Conservation (phyloP, 2,113 vertebrate species). For the Siniperca knerii region DNA sequence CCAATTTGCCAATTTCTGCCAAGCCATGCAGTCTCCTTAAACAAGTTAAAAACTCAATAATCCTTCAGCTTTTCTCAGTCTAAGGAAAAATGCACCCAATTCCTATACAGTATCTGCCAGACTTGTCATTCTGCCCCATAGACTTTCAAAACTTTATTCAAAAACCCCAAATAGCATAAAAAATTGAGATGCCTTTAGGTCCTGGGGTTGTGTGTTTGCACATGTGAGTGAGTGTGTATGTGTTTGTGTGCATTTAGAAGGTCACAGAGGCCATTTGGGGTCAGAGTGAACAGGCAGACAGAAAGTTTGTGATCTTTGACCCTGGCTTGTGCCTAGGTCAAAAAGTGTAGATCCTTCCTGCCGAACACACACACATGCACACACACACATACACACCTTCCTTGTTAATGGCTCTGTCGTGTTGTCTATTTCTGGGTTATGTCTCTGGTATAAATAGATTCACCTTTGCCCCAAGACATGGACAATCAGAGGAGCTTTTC, state of each 20-base stretch:
- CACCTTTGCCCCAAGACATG: slow-evolving; percentile 63
- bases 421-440: slow-evolving; percentile 69
- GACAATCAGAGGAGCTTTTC: slow-evolving; percentile 45
- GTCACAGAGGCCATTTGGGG: slow-evolving; percentile 47
- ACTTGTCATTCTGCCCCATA: neutral
- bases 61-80: neutral
- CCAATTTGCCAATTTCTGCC: neutral
- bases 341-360: slow-evolving; percentile 47
- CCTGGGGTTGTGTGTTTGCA: neutral
- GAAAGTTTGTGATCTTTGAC: slow-evolving; percentile 69
- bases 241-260: slow-evolving; percentile 23
- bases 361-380: slow-evolving; percentile 22
- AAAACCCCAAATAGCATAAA: neutral
- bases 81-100: neutral
- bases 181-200: neutral
- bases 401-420: slow-evolving; percentile 57
- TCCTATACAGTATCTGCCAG: neutral
- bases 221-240: neutral
- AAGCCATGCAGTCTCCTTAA: neutral
- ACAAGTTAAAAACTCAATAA: neutral
- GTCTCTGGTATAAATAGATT: slow-evolving; percentile 77
- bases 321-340: slow-evolving; percentile 78
- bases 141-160: neutral
- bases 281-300: slow-evolving; percentile 69
- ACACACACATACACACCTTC: neutral